A percentile compares a stretch with the other conserved stretches of the same genome.
These are phyloP conservation scores for Lochmaea crataegi DNA, from an alignment of 2,888 invertebrate species.

Conservation along the genomic window DNA sequence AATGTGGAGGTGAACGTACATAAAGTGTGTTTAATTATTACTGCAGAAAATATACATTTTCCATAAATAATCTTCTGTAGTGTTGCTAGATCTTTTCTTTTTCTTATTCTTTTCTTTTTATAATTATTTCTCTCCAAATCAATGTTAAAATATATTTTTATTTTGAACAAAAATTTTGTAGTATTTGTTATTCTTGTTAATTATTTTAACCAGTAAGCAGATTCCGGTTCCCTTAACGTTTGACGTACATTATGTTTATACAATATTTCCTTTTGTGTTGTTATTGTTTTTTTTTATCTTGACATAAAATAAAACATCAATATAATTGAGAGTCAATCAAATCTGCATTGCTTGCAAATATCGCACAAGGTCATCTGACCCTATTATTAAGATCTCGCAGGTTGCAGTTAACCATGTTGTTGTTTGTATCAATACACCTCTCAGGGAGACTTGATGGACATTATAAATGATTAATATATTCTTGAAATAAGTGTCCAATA, in stretches of 20 bases:
- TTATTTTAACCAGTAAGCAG: too few relatives aligned
- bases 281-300: background rate
- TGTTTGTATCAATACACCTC: background rate
- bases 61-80: too few relatives aligned
- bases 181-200: too few relatives aligned
- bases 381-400: conserved; percentile 2
- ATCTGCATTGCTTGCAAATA: background rate
- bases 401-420: background rate
- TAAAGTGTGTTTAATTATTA: too few relatives aligned
- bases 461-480: background rate
- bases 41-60: too few relatives aligned
- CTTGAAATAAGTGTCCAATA: background rate
- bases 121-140: too few relatives aligned
- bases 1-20: too few relatives aligned
- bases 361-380: conserved; percentile 6
- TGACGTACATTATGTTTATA: background rate
- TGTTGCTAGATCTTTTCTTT: too few relatives aligned
- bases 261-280: background rate
- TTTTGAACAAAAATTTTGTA: too few relatives aligned
- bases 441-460: background rate
- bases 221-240: background rate
- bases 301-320: background rate
- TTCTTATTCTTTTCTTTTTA: too few relatives aligned
- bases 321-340: conserved; percentile 4
- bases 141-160: too few relatives aligned